Base-by-base conservation (phyloP, 2,797 vertebrate genomes). In the Hydrolagus colliei region DNA sequence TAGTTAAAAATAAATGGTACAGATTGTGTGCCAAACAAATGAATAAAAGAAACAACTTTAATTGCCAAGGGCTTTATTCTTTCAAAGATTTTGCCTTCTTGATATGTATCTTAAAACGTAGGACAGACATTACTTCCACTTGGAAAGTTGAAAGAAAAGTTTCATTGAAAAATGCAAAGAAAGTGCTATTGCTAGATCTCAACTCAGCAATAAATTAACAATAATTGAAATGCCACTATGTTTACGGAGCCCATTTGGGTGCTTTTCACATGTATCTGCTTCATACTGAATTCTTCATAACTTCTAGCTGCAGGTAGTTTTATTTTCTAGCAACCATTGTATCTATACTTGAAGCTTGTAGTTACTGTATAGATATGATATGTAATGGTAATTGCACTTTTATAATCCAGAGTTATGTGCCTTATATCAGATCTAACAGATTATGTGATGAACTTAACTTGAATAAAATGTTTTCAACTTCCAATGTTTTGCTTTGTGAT, bases 61-160 rank as follows among this genome's bases (percentile, higher is more conserved):
- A 82, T 87, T 90, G 88, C 87, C 90, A 91, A 87, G 90, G 89
- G 87, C 86, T 87, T 88, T 80, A 90, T 71, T 71, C 32, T 52
- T 6, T 6, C 65, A 71, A 71, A 68, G 65, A 71, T 84, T 71
- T 65, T 82, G 22, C 20, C 35, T 71, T 41, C 35, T 35, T 41
- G n/a, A 35, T 80, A 67, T 67, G 62, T 35, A 82, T 82, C 79
- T 82, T 68, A 41, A 9, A 10, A 84, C 88, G 88, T 92, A 90
- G 92, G 93, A 94, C 92, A 88, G 93, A 94, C 92, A 88, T 90
- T 91, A 88, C 89, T 91, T 91, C 91, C 93, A 95, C 93, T 94
- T 95, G 93, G 94, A 82, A 82, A 22, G 35, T 82, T 1, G 78
- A 14, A 61, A 82, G 18, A 65, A 82, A 68, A 68, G 65, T 84